phyloP scores from a whole-genome alignment of 2,888 invertebrate genomes.

The Diarsia dahlii region DNA sequence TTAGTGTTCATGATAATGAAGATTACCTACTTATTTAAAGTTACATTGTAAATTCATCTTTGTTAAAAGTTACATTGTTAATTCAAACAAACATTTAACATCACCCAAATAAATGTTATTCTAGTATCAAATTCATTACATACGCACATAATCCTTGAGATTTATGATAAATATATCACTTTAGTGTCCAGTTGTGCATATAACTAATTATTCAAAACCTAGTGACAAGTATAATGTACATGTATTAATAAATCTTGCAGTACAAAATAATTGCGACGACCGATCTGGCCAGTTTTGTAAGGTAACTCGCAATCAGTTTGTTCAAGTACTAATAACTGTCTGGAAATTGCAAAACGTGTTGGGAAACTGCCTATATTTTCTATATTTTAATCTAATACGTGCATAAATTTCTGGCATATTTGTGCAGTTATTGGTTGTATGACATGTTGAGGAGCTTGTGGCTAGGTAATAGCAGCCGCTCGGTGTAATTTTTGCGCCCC shows the following conservation, averaged over 20 bases:
- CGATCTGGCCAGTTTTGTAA: conserved; percentile 35
- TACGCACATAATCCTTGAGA: conserved; percentile 1
- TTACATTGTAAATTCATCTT: no score
- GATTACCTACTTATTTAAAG: no score
- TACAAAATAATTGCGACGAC: conserved; percentile 42
- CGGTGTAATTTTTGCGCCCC: no score
- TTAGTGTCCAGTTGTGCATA: neutral
- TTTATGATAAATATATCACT: conserved; percentile 33
- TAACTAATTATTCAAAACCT: conserved; percentile 43
- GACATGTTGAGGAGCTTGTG: neutral
- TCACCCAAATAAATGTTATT: conserved; percentile 14
- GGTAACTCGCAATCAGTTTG: conserved; percentile 40
- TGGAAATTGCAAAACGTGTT: conserved; percentile 51
- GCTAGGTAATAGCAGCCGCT: no score
- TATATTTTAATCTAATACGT: conserved; percentile 43
- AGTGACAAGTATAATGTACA: conserved; percentile 58
- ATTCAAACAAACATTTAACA: neutral
- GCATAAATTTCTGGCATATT: conserved; percentile 32
- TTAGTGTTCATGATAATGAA: no score
- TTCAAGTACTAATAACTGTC: conserved; percentile 50
- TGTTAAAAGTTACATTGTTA: no score
- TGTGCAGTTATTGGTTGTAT: neutral
- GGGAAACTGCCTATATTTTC: conserved; percentile 23
- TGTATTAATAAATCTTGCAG: conserved; percentile 49
- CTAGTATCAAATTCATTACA: neutral